Conservation (phyloP, 2,113 vertebrate species). For the Lonchura striata region DNA sequence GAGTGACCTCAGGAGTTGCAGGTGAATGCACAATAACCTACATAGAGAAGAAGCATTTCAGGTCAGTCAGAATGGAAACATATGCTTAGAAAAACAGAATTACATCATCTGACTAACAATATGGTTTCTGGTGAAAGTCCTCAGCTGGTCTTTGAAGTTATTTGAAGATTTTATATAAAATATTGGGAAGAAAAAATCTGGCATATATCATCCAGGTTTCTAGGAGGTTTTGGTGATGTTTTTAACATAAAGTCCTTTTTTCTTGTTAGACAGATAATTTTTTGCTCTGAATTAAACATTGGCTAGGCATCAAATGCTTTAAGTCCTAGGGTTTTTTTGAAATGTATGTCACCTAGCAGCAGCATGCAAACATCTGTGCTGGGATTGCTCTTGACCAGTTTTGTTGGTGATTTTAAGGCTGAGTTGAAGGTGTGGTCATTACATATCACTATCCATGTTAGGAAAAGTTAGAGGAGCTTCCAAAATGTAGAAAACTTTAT, state of each 20-base stretch:
- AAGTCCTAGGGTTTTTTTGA: not conserved
- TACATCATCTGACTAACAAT: not conserved
- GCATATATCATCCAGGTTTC: not conserved
- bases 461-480: not conserved
- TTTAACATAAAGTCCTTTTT: not conserved
- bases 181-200: not conserved
- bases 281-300: not conserved
- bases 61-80: not conserved
- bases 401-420: not conserved
- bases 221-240: not conserved
- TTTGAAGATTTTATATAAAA: not conserved
- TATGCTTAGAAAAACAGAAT: not conserved
- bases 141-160: not conserved
- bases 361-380: not conserved
- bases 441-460: not conserved
- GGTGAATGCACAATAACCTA: not conserved
- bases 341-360: not conserved
- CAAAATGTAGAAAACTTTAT: not conserved
- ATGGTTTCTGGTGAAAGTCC: not conserved
- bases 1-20: not conserved
- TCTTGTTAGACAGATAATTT: not conserved
- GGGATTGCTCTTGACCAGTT: not conserved
- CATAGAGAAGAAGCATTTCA: not conserved
- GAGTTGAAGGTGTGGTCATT: not conserved
- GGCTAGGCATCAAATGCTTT: not conserved